These are phyloP conservation scores for Rhadinocentrus ornatus DNA, from an alignment of 2,797 vertebrate genomes.

Conservation along the genomic window DNA sequence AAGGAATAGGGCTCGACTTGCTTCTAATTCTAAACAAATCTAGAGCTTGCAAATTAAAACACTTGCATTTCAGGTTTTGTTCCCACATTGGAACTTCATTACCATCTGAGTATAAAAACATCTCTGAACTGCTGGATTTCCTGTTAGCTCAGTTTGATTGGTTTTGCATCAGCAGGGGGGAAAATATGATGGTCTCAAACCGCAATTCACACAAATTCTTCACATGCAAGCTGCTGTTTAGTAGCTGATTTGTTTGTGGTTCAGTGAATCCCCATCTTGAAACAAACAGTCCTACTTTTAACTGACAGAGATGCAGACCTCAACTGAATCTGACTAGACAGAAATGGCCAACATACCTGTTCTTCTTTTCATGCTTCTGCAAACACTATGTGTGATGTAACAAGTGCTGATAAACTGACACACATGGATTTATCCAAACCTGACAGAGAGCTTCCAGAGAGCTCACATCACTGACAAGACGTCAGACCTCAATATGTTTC, in stretches of 20 bases:
- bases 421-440: background rate
- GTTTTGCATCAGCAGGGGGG: conserved; percentile 13
- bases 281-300: background rate
- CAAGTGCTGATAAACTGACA: too few species aligned
- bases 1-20: background rate
- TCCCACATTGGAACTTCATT: conserved; percentile 27
- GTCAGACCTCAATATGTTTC: background rate
- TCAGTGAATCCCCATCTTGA: background rate
- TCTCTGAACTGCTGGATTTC: conserved; percentile 21
- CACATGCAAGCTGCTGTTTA: conserved; percentile 24
- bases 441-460: too few species aligned
- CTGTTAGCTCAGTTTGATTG: conserved; percentile 25
- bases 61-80: conserved; percentile 18
- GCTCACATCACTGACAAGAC: too few species aligned
- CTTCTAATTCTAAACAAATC: conserved; percentile 19
- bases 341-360: background rate
- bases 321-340: background rate
- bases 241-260: conserved; percentile 4
- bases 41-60: conserved; percentile 36
- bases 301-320: background rate
- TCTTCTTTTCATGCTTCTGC: background rate
- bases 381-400: too few species aligned
- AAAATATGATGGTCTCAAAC: conserved; percentile 13
- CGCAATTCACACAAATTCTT: conserved; percentile 37
- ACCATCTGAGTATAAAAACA: conserved; percentile 34